Base-by-base conservation (phyloP, 2,113 vertebrate genomes). In the Polyodon spathula region DNA sequence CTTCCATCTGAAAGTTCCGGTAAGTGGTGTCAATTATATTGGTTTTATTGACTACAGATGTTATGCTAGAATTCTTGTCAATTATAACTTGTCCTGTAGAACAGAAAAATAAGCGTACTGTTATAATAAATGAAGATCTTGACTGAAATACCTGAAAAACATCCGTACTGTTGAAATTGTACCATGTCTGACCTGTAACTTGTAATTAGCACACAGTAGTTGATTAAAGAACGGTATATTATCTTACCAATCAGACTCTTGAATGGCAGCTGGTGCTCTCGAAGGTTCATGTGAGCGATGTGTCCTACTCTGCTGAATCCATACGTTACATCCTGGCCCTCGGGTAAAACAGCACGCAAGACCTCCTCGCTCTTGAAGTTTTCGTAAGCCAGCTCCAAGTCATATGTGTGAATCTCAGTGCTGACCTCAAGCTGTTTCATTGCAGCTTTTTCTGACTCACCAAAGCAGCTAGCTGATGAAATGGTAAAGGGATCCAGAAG, bases 51-150 rank as follows among this genome's bases (percentile, higher is more conserved):
- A 99, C 95, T 64, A 90, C 92, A 58, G 89, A 94, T 43, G 90
- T 94, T 54, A 97, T 68, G n/a, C 95, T 94, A 0, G 93, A 92
- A 71, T 94, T 98, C 85, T 98, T 98, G 81, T 95, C 95, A 64
- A 98, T 90, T 73, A 96, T 89, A 66, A 98, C 95, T 74, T 97
- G 89, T 40, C 95, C 91, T 96, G 69, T 71, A 63, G 71, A 74
- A 73, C 51, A 62, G 54, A 63, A 43, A 55, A 43, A 11, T 63
- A 59, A 64, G 63, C 15, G 12, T 14, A 10, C 48, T 14, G 12
- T 50, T 27, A 27, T 27, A 27, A 27, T 27, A 27, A 27, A 27
- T 27, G 27, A 27, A 27, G 27, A 27, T 27, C 27, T 27, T 27
- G 27, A 27, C 27, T 27, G 27, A 27, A 27, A 27, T 27, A 27